Percentiles rank a stretch among this genome's conserved stretches.
These are phyloP conservation scores for Pachyseris speciosa DNA, from an alignment of 64 coral and sea anemone species.

Conservation along the genomic window DNA sequence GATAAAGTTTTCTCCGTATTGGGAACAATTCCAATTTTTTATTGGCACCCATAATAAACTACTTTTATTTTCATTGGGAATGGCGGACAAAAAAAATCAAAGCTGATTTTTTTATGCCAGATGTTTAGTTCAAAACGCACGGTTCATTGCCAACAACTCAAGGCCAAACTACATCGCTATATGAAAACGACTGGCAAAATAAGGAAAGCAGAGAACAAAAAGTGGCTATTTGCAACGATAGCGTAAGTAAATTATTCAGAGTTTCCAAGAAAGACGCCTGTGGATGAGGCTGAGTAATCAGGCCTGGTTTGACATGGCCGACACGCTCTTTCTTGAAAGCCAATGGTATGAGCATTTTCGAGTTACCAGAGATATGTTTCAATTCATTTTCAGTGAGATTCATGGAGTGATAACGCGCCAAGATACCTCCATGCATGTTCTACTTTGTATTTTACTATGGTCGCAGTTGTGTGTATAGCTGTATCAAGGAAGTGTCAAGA, in stretches of 20 bases:
- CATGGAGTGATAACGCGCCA: neutral
- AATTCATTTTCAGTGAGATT: conserved; percentile 4
- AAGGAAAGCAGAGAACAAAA: neutral
- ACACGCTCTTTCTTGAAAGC: neutral
- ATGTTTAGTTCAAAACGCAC: neutral
- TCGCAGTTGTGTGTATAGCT: conserved; percentile 6
- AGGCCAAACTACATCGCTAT: neutral
- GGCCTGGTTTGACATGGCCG: conserved; percentile 33
- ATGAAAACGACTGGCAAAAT: neutral
- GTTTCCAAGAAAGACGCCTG: neutral
- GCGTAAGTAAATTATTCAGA: neutral
- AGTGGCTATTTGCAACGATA: neutral
- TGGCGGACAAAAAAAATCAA: neutral
- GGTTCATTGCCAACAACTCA: neutral
- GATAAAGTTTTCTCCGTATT: neutral
- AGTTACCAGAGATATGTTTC: conserved; percentile 30
- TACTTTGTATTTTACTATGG: too few species aligned
- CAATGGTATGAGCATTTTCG: conserved; percentile 31
- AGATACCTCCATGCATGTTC: neutral
- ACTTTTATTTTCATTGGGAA: neutral
- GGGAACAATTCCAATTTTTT: neutral
- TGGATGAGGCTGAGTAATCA: conserved; percentile 4
- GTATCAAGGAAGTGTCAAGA: conserved; percentile 10
- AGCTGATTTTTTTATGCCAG: neutral
- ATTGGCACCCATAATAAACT: neutral